Conservation (phyloP, 2,113 vertebrate genomes). For the Pterocles orientalis region DNA sequence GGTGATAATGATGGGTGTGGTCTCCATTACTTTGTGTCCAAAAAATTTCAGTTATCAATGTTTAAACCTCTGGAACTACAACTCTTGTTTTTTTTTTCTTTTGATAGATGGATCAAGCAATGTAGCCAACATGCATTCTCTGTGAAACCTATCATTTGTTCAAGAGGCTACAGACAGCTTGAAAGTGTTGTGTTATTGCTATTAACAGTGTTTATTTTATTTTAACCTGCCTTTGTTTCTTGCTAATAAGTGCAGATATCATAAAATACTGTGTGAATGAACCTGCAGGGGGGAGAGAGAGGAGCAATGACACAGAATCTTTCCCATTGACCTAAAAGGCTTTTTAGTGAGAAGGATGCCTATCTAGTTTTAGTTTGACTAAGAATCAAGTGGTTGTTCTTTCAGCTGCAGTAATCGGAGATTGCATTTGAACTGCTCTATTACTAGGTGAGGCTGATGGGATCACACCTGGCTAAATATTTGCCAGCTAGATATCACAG, state of each 20-base stretch:
- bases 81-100: not conserved
- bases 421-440: not conserved
- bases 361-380: not conserved
- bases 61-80: slow-evolving; percentile 11
- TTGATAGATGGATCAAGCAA: not conserved
- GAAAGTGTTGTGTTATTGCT: slow-evolving; percentile 1
- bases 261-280: not conserved
- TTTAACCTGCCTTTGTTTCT: not conserved
- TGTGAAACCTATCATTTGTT: slow-evolving; percentile 45
- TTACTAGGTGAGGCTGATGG: not conserved
- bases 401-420: not conserved
- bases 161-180: slow-evolving; percentile 13
- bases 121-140: not conserved
- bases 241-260: not conserved
- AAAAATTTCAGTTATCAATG: not conserved
- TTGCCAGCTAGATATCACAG: not conserved
- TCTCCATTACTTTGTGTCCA: not conserved
- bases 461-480: not conserved
- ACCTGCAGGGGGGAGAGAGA: not conserved
- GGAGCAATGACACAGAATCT: not conserved
- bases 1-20: not conserved
- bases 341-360: not conserved
- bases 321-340: not conserved
- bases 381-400: not conserved
- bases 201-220: not conserved